phyloP scores from a whole-genome alignment of 1,140 invertebrate species.

The Drosophila pallidifrons region DNA sequence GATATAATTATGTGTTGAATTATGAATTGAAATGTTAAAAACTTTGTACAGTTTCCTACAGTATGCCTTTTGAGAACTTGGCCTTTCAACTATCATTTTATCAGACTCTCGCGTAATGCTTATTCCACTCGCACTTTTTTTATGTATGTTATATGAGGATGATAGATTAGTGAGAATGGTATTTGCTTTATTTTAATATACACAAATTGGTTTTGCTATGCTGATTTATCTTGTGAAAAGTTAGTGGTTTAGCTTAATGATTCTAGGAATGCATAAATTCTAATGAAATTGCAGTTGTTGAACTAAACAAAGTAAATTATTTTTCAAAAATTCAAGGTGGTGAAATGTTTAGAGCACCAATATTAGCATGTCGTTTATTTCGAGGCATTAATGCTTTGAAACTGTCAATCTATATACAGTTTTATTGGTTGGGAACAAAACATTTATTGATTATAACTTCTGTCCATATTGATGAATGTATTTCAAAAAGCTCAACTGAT shows the following conservation, averaged over 20 bases:
- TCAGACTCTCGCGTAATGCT: constrained; percentile 21
- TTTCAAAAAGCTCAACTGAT: not conserved
- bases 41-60: constrained; percentile 66
- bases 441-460: too few relatives aligned
- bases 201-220: constrained; percentile 36
- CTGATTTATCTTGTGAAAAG: not conserved
- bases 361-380: too few relatives aligned
- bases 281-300: too few relatives aligned
- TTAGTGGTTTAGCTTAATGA: too few relatives aligned
- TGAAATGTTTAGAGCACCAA: too few relatives aligned
- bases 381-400: too few relatives aligned
- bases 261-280: too few relatives aligned
- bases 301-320: too few relatives aligned
- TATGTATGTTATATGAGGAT: not conserved
- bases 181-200: constrained; percentile 63
- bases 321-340: too few relatives aligned
- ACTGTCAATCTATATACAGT: too few relatives aligned
- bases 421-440: too few relatives aligned
- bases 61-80: constrained; percentile 57
- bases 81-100: constrained; percentile 62
- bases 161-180: constrained; percentile 4
- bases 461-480: too few relatives aligned
- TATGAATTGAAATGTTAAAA: constrained; percentile 80
- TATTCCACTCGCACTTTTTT: constrained; percentile 8
- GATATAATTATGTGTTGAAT: constrained; percentile 80